phyloP scores from a whole-genome alignment of 2,113 vertebrate species.

The Tragulus kanchil region DNA sequence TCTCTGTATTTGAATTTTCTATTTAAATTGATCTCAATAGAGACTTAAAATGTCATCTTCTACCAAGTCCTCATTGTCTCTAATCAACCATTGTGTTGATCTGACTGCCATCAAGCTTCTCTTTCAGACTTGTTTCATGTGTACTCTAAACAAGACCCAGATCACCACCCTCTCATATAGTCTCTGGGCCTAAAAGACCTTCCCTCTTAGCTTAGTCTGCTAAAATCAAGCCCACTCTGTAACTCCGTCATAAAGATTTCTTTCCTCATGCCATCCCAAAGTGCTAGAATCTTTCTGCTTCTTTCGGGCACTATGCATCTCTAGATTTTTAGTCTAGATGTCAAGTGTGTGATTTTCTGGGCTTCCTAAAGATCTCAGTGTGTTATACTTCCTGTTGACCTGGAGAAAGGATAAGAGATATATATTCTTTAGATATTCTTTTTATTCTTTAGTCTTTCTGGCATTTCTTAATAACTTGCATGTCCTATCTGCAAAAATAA shows the following conservation, averaged over 20 bases:
- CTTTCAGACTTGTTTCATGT: not conserved
- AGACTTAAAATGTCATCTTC: conserved; percentile 52
- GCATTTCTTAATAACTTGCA: conserved; percentile 9
- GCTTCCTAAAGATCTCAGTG: not conserved
- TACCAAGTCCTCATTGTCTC: not conserved
- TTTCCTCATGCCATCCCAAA: not conserved
- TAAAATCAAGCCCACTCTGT: not conserved
- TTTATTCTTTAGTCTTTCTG: not conserved
- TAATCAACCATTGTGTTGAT: not conserved
- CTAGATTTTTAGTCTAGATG: not conserved
- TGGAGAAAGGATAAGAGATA: not conserved
- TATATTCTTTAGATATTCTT: not conserved
- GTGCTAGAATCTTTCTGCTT: not conserved
- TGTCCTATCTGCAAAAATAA: not conserved
- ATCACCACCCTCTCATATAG: not conserved
- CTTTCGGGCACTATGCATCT: not conserved
- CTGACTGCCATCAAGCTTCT: not conserved
- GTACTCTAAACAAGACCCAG: not conserved
- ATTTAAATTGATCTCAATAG: conserved; percentile 23
- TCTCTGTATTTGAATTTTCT: conserved; percentile 34
- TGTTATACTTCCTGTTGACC: not conserved
- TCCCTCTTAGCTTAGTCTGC: not conserved
- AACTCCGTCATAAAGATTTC: not conserved
- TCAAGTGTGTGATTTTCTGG: not conserved
- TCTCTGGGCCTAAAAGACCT: not conserved